Evolutionary conservation across 2,888 invertebrate genomes (phyloP).

Genomic region (Tanytarsus gracilentus): DNA sequence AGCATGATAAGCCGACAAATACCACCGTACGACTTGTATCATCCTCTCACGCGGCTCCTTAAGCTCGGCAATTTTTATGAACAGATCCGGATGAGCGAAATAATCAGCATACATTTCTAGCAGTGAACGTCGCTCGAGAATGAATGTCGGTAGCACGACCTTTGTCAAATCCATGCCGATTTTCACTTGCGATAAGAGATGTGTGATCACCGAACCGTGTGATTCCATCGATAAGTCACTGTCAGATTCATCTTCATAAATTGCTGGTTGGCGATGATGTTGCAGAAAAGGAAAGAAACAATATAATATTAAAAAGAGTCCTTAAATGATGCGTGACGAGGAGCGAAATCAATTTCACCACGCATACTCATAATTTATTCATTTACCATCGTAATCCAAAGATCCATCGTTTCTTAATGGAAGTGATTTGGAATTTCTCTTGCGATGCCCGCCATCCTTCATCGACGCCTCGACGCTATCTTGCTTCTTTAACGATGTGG

Average conservation of each 20-base stretch:
- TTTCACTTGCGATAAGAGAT: constrained; percentile 93
- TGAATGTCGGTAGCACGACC: constrained; percentile 93
- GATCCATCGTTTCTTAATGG: constrained; percentile 57
- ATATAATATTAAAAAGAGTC: neutral
- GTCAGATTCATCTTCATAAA: constrained; percentile 85
- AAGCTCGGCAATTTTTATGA: constrained; percentile 60
- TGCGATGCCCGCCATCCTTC: constrained; percentile 23
- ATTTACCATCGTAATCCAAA: constrained; percentile 69
- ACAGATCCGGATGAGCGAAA: constrained; percentile 97
- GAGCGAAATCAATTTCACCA: constrained; percentile 24
- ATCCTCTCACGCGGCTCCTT: constrained; percentile 80
- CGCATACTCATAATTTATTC: constrained; percentile 2
- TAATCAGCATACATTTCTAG: constrained; percentile 99
- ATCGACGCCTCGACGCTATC: constrained; percentile 29
- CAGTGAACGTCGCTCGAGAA: constrained; percentile 90
- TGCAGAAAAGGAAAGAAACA: too few relatives aligned
- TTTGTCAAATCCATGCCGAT: constrained; percentile 99
- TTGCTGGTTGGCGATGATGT: too few relatives aligned
- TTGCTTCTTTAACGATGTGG: constrained; percentile 26
- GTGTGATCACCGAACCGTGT: constrained; percentile 95
- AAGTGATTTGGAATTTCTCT: constrained; percentile 31
- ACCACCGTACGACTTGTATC: constrained; percentile 93
- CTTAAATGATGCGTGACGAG: constrained; percentile 2
- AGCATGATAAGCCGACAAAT: constrained; percentile 96
- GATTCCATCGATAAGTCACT: constrained; percentile 88